Base-by-base conservation (phyloP, 2,113 vertebrate genomes). In the Diadophis punctatus region DNA sequence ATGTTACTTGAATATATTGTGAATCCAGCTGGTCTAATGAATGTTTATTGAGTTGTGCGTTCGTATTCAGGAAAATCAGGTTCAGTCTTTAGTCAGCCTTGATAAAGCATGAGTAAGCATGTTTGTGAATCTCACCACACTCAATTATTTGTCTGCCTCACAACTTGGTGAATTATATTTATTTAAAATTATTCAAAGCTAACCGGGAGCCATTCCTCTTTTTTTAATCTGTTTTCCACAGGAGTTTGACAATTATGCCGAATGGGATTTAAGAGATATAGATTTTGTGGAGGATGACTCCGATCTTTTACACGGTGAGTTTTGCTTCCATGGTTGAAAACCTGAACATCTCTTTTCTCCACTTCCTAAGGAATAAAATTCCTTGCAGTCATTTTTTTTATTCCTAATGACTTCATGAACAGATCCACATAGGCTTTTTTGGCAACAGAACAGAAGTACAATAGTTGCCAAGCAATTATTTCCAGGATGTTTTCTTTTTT, bases 281-380 rank as follows among this genome's bases (percentile, higher is more conserved):
- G 99, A 99, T 97, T 99, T 99, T 98, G 99, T 99, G 93, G 99
- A 99, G 95, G 99, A 99, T 95, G 99, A 99, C 97, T 99, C 99
- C 12, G 99, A 99, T 93, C 98, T 99, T 96, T 97, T 99, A 93
- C 99, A 98, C 55, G 97, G 99, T 99, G 97, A 97, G 98, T 97
- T 60, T 63, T 89, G 8, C 93, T 91, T 94, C 25, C 25, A 9
- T 0, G 1, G 56, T 89, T 23, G 86, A 90, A 6, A 0, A 87
- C 85, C 0, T 0, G 18, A 80, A 80, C 34, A 39, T 18, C 0
- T 11, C 51, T 18, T 34, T 34, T 74, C n/a, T 34, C 63, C 6
- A 74, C 14, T 34, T 34, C n/a, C 6, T 18, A 34, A 74, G n/a
- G 30, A 74, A 34, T 74, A 74, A 74, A 74, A 34, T 34, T 2